Evolutionary conservation across 2,113 vertebrate genomes (phyloP).

Genomic region (Bujurquina vittata): DNA sequence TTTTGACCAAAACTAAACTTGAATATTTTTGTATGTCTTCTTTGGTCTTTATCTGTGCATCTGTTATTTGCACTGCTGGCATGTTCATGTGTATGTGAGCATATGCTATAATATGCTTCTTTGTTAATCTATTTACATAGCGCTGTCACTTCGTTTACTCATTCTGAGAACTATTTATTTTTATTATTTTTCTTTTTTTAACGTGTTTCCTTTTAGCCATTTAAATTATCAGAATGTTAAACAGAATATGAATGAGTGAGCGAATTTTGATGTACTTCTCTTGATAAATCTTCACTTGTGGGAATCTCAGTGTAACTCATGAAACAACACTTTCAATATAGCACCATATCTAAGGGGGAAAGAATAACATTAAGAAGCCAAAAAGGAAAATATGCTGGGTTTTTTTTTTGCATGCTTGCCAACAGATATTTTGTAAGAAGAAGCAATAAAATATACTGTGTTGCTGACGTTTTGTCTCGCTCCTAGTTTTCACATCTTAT

Average conservation of each 20-base stretch:
- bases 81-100: too few relatives aligned
- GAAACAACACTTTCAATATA: background rate
- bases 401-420: background rate
- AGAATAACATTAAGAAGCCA: background rate
- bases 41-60: too few relatives aligned
- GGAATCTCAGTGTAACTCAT: background rate
- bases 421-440: background rate
- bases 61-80: too few relatives aligned
- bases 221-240: background rate
- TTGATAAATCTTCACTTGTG: background rate
- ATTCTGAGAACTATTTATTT: background rate
- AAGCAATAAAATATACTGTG: rapidly evolving
- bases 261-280: background rate
- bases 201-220: background rate
- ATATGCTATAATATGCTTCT: background rate
- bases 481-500: background rate
- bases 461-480: background rate
- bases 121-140: too few relatives aligned
- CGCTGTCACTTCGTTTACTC: too few relatives aligned
- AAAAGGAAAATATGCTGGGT: background rate
- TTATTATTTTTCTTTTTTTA: background rate
- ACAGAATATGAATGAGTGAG: background rate
- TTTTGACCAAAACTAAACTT: too few relatives aligned
- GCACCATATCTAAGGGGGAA: background rate
- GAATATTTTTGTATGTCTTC: too few relatives aligned